Evolutionary conservation across 2,113 vertebrate genomes (phyloP).

Genomic region (Neomonachus schauinslandi): DNA sequence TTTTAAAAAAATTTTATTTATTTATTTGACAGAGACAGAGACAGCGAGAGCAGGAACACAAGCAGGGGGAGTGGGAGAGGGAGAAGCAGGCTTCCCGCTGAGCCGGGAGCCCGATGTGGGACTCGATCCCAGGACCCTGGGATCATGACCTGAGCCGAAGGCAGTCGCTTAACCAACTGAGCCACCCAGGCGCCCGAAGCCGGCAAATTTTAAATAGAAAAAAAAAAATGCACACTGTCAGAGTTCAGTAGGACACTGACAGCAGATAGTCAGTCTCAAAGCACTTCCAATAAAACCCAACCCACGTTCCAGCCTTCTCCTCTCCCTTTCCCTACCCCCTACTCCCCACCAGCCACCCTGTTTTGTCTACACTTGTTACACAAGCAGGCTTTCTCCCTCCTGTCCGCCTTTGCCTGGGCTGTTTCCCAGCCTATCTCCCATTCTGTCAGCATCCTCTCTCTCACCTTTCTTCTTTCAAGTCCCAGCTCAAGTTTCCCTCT

Average conservation of each 20-base stretch:
- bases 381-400: not conserved
- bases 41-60: too few relatives aligned
- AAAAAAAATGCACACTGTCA: not conserved
- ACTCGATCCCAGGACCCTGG: too few relatives aligned
- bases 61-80: too few relatives aligned
- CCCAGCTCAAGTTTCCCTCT: not conserved
- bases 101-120: too few relatives aligned
- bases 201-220: conserved; percentile 30
- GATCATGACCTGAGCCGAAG: too few relatives aligned
- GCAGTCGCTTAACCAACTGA: too few relatives aligned
- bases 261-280: not conserved
- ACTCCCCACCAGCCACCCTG: not conserved
- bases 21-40: too few relatives aligned
- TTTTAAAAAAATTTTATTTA: too few relatives aligned
- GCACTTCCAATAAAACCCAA: not conserved
- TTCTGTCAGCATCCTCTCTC: not conserved
- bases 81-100: too few relatives aligned
- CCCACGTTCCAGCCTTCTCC: not conserved
- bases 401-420: not conserved
- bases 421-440: not conserved
- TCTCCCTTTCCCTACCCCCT: fast-evolving
- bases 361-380: not conserved
- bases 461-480: not conserved
- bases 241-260: not conserved
- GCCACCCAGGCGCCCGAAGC: too few relatives aligned